These are phyloP conservation scores for Hipposideros larvatus DNA, from an alignment of 2,797 vertebrate species.

Conservation along the genomic window DNA sequence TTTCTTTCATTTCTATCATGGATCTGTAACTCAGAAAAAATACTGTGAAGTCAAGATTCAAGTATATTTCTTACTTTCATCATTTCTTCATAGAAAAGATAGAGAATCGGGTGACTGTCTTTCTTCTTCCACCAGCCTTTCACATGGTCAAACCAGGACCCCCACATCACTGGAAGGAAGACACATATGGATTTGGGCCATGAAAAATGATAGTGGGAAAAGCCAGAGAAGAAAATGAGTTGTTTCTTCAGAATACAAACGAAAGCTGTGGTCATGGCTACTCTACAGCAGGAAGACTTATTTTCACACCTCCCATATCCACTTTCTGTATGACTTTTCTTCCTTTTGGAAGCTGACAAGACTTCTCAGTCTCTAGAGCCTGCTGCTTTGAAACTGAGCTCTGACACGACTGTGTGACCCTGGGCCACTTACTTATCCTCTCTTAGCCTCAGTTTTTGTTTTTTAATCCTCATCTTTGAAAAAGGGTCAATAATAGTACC, in stretches of 20 bases:
- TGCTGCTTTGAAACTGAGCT: not conserved
- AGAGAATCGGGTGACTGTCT: constrained; percentile 86
- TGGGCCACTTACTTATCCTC: not conserved
- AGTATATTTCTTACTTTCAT: constrained; percentile 85
- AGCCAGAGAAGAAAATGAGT: not conserved
- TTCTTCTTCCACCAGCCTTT: constrained; percentile 90
- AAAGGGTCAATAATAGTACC: not conserved
- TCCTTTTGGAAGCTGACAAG: not conserved
- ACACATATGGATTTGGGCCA: not conserved
- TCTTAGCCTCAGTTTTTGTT: not conserved
- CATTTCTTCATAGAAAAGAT: constrained; percentile 91
- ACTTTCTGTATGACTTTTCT: not conserved
- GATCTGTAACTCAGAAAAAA: not conserved
- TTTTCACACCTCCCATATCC: not conserved
- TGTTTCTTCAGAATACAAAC: not conserved
- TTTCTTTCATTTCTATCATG: not conserved
- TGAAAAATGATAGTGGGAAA: not conserved
- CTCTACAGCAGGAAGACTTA: not conserved
- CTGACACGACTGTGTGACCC: not conserved
- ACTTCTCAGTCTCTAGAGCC: not conserved
- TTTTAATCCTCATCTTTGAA: not conserved
- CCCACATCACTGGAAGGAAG: constrained; percentile 86
- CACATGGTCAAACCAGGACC: constrained; percentile 90
- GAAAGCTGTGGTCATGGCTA: not conserved
- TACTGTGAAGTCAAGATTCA: not conserved